Evolutionary conservation across 1,140 invertebrate genomes (phyloP).

Genomic region (Zaprionus taronus): DNA sequence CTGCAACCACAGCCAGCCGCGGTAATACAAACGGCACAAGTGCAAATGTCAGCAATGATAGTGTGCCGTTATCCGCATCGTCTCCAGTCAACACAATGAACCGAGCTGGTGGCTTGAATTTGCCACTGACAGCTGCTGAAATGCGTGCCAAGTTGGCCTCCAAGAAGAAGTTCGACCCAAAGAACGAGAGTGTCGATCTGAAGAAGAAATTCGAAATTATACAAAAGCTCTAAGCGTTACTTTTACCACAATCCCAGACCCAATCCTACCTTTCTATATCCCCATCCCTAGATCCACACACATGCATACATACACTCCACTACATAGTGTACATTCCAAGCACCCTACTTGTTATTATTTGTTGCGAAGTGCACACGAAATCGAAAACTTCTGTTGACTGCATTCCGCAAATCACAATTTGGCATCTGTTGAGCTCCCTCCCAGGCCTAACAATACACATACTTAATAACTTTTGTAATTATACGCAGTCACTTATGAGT

Average conservation of each 20-base stretch:
- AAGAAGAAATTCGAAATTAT: conserved; percentile 97
- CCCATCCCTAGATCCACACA: not conserved
- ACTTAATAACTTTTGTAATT: conserved; percentile 53
- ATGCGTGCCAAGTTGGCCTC: conserved; percentile 93
- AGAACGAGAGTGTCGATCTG: conserved; percentile 94
- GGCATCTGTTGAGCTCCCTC: conserved; percentile 21
- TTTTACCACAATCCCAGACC: not conserved
- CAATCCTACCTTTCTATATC: not conserved
- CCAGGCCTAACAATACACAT: conserved; percentile 30
- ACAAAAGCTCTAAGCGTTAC: conserved; percentile 89
- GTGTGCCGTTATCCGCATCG: conserved; percentile 47
- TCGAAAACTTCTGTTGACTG: conserved; percentile 22
- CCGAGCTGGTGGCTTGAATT: conserved; percentile 86
- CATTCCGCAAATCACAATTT: conserved; percentile 4
- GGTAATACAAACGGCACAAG: conserved; percentile 40
- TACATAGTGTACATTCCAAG: conserved; percentile 15
- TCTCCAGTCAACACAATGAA: conserved; percentile 48
- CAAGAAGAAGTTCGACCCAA: conserved; percentile 94
- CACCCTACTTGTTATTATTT: conserved; percentile 67
- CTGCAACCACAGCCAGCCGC: conserved; percentile 20
- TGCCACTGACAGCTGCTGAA: conserved; percentile 95
- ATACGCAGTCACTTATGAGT: conserved; percentile 79
- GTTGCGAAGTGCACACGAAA: conserved; percentile 40
- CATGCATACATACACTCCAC: conserved; percentile 15
- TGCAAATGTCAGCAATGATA: conserved; percentile 59